Percentiles rank a stretch among this genome's conserved stretches.
These are phyloP conservation scores for Drosophila colorata DNA, from an alignment of 2,888 invertebrate genomes.

Conservation along the genomic window DNA sequence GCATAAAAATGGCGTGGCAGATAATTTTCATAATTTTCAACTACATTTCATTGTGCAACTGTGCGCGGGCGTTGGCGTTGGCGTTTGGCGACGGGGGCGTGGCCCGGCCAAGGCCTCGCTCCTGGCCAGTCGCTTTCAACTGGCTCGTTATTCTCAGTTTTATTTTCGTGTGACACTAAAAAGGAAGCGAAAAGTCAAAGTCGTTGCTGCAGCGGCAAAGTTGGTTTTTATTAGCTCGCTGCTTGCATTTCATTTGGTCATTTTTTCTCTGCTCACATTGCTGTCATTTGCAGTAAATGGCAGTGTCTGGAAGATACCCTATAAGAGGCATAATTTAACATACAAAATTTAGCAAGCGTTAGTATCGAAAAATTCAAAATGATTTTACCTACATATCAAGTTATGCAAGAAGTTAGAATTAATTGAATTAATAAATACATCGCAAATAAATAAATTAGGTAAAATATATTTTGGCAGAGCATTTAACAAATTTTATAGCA, in stretches of 20 bases:
- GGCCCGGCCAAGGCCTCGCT: slow-evolving; percentile 19
- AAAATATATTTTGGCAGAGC: too few relatives aligned
- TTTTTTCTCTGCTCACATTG: slow-evolving; percentile 42
- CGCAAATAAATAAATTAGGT: too few relatives aligned
- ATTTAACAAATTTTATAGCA: too few relatives aligned
- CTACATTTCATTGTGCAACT: slow-evolving; percentile 79
- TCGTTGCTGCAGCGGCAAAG: slow-evolving; percentile 55
- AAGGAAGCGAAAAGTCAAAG: slow-evolving; percentile 70
- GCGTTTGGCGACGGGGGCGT: slow-evolving; percentile 49
- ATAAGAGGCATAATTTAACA: not conserved
- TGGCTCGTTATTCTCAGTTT: slow-evolving; percentile 71
- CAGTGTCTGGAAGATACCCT: slow-evolving; percentile 5
- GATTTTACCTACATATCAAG: too few relatives aligned
- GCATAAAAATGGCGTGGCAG: slow-evolving; percentile 80
- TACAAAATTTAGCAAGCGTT: too few relatives aligned
- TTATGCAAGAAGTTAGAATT: too few relatives aligned
- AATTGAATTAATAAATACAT: too few relatives aligned
- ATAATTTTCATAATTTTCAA: slow-evolving; percentile 81
- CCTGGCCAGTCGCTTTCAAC: slow-evolving; percentile 51
- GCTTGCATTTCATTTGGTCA: slow-evolving; percentile 58
- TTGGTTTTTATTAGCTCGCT: slow-evolving; percentile 70
- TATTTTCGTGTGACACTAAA: slow-evolving; percentile 75
- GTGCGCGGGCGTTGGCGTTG: slow-evolving; percentile 60
- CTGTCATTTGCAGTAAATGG: not conserved
- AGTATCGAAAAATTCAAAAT: too few relatives aligned